Percentiles rank a stretch among this genome's conserved stretches.
Conservation (phyloP, 1,140 invertebrate genomes). For the Dendrolimus punctatus region DNA sequence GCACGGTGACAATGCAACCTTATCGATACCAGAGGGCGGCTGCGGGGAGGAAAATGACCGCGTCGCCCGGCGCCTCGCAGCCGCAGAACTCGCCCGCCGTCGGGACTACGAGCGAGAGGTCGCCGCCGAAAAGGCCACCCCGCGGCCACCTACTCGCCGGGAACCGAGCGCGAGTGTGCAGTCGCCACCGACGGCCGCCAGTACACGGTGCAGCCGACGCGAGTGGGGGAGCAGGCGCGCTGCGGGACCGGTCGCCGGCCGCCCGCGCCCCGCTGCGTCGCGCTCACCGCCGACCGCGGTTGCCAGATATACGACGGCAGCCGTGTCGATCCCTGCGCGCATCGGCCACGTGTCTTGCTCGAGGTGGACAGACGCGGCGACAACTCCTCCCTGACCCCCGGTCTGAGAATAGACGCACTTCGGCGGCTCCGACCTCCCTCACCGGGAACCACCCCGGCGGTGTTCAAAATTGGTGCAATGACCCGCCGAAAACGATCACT, state of each 20-base stretch:
- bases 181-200: slow-evolving; percentile 23
- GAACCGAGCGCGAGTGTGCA: slow-evolving; percentile 15
- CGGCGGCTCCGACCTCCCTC: background rate
- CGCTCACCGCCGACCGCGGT: background rate
- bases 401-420: background rate
- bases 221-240: background rate
- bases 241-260: slow-evolving; percentile 5
- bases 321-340: slow-evolving; percentile 28
- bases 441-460: background rate
- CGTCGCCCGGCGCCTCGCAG: slow-evolving; percentile 19
- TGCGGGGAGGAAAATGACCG: slow-evolving; percentile 15
- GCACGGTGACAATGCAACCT: background rate
- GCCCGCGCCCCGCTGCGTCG: slow-evolving; percentile 1
- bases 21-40: background rate
- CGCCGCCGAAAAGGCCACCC: slow-evolving; percentile 6
- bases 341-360: slow-evolving; percentile 22
- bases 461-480: background rate
- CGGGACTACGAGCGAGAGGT: slow-evolving; percentile 16
- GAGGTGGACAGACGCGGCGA: slow-evolving; percentile 23
- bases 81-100: slow-evolving; percentile 16
- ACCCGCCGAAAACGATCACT: too few species aligned
- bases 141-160: slow-evolving; percentile 6
- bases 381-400: background rate
- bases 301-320: background rate
- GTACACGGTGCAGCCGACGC: slow-evolving; percentile 12